Evolutionary conservation across 2,888 invertebrate genomes (phyloP).

Genomic region (Agelastica alni): DNA sequence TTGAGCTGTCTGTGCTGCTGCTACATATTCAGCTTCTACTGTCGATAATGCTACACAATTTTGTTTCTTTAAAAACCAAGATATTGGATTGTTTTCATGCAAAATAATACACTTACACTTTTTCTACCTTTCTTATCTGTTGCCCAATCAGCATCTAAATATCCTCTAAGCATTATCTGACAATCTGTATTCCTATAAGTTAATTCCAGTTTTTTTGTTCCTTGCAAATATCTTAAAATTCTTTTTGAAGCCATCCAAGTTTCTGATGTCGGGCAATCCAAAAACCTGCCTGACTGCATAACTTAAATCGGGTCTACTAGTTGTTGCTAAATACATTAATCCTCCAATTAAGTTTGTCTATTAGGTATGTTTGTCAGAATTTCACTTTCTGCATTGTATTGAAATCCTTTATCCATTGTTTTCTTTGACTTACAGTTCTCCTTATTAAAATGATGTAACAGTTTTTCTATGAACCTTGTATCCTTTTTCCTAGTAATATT

Average conservation of each 20-base stretch:
- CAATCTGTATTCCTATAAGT: too few relatives aligned
- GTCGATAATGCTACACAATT: not conserved
- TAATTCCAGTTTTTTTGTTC: too few relatives aligned
- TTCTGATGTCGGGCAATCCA: constrained; percentile 2
- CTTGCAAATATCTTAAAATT: not conserved
- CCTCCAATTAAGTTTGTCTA: constrained; percentile 30
- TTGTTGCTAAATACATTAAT: constrained; percentile 28
- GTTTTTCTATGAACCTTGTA: constrained; percentile 25
- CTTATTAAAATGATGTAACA: constrained; percentile 25
- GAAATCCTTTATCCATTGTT: constrained; percentile 31
- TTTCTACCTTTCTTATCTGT: too few relatives aligned
- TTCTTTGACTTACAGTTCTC: constrained; percentile 10
- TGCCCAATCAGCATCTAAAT: too few relatives aligned
- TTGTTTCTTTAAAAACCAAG: not conserved
- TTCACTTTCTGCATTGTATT: constrained; percentile 20
- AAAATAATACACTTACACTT: too few relatives aligned
- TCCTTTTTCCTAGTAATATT: constrained; percentile 20
- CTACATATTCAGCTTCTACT: not conserved
- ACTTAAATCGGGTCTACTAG: constrained; percentile 28
- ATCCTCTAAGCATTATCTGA: too few relatives aligned
- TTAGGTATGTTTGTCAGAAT: constrained; percentile 32
- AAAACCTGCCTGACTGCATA: constrained; percentile 6
- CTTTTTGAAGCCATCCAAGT: not conserved
- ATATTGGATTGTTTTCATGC: not conserved
- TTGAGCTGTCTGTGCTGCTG: not conserved